Evolutionary conservation across 1,140 invertebrate species (phyloP), one percentile per base, ranked within the genome.

Genomic region (Kradibia gibbosae): DNA sequence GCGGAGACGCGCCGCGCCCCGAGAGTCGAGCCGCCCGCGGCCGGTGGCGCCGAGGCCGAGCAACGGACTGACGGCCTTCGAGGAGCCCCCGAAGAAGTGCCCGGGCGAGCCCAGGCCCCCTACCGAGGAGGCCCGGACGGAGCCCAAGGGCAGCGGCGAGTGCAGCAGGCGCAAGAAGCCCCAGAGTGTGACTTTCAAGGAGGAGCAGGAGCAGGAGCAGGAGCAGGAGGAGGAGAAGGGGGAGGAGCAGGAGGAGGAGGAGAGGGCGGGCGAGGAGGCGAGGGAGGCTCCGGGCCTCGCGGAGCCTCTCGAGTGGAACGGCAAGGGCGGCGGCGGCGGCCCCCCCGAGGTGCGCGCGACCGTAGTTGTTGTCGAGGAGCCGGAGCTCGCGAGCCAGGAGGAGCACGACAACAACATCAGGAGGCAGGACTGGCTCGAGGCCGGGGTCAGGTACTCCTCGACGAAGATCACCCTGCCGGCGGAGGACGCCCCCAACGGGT

Each of bases 361-460:
- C 0, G 87, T 90, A 25, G 87, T 91, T 8, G 86, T 91, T 72
- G 83, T 91, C 39, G 89, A 90, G 73, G 87, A 90, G 81, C 39
- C 84, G 39, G 87, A 86, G 82, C 75, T 87, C 86, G 84, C 81
- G 82, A 83, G 79, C 72, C 85, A 87, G 5, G 85, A 87, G 42
- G 81, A 87, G 1, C 86, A 87, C 42, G 87, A 86, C 70, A 91
- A 86, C 70, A 91, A 91, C 74, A 91, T 91, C 50, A 86, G 88
- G 42, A 88, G 88, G 42, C 88, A 89, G 81, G 90, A 91, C 57
- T 91, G 91, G 91, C 85, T 90, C 11, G 91, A 91, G 57, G 90
- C 90, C 45, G 91, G 90, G 17, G 84, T 91, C 28, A 87, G 84
- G 79, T 91, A 91, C 83, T 90, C 91, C 20, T 91, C 91, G 67